phyloP scores from a whole-genome alignment of 2,113 vertebrate species.

The Bos taurus region DNA sequence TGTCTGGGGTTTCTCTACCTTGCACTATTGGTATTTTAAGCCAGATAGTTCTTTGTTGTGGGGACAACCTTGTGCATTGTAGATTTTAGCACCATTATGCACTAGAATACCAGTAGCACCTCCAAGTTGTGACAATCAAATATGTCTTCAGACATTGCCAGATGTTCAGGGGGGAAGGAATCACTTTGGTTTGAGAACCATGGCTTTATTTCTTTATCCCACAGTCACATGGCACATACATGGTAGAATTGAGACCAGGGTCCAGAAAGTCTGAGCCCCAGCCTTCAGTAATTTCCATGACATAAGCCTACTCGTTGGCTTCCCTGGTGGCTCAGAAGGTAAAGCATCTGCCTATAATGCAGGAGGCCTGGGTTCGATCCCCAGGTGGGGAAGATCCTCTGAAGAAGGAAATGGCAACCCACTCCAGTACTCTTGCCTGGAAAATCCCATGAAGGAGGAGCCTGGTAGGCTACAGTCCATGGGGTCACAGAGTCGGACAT shows the following conservation, averaged over 20 bases:
- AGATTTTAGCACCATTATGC: background rate
- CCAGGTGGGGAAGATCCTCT: background rate
- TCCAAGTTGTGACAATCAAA: background rate
- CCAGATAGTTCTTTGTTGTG: background rate
- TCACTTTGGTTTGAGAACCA: background rate
- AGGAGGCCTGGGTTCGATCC: no score
- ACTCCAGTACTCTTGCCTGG: background rate
- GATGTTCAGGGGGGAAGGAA: background rate
- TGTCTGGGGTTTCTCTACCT: background rate
- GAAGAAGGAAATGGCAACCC: background rate
- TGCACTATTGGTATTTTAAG: background rate
- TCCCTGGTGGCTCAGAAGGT: background rate
- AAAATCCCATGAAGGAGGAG: background rate
- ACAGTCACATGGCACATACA: background rate
- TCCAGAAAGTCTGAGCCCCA: background rate
- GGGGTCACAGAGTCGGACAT: background rate
- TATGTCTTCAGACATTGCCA: background rate
- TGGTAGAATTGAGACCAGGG: background rate
- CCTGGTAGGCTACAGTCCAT: background rate
- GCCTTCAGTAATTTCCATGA: background rate
- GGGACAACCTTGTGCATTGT: background rate
- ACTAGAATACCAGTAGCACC: background rate
- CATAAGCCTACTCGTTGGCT: background rate
- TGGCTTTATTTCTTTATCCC: background rate
- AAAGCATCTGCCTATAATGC: background rate